Evolutionary conservation across 2,888 invertebrate species (phyloP), one percentile per base, ranked within the genome.

Genomic region (Epirrhoe alternata): DNA sequence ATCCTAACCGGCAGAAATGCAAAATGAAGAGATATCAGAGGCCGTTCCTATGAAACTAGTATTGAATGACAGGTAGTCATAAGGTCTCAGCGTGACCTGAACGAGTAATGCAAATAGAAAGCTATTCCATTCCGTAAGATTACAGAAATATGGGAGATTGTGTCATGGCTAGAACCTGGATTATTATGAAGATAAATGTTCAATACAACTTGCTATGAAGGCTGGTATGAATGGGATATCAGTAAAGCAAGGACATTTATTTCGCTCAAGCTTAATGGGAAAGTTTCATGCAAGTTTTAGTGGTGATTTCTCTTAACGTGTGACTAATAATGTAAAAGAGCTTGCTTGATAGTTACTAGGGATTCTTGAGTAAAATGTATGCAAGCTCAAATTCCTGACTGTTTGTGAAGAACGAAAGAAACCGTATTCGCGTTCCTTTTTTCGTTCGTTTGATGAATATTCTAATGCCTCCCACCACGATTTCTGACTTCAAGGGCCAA

Each of bases 81-180:
- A 77, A 75, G 79, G 80, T 77, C 77, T 74, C 59, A 61, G 47
- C 68, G 63, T 79, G 82, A 82, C 82, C 83, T 71, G 63, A 66
- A 74, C 54, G 69, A 57, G 75, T 74, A 79, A 77, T 77, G 74
- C 75, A 79, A 79, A 82, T 83, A 82, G 83, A 83, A 82, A 83
- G 83, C 64, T 54, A 66, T 55, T 53, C 16, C 47, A 10, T 60
- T 63, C 51, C 50, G 66, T 47, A 63, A 67, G 63, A 64, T 64
- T 61, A 49, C 57, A 33, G 38, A 59, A 66, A 58, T 58, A 60
- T 64, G 38, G 31, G 51, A 63, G 60, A 67, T 67, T 67, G 66
- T 67, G 62, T 60, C 67, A 67, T 47, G 63, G 47, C n/a, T 24
- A 33, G 51, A 31, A 50, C 50, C 50, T 50, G 61, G 7, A 58